Evolutionary conservation across 2,797 vertebrate genomes (phyloP).

Genomic region (Ataeniobius toweri): DNA sequence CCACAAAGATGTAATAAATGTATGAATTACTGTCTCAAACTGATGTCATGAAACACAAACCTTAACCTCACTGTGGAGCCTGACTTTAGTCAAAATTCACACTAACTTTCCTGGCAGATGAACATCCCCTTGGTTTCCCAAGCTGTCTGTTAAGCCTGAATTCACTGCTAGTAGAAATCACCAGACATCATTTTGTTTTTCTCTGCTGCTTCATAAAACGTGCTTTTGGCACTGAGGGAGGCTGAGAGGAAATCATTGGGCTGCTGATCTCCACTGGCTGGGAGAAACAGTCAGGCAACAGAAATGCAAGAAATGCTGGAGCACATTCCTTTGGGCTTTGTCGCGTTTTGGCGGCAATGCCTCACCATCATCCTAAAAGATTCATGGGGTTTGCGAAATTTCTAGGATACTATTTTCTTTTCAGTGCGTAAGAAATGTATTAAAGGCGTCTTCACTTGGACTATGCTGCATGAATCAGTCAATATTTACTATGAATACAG

Average conservation of each 20-base stretch:
- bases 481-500: not conserved
- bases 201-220: conserved; percentile 40
- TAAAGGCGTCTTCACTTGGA: not conserved
- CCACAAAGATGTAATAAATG: not conserved
- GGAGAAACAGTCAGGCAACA: conserved; percentile 62
- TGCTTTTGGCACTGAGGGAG: conserved; percentile 24
- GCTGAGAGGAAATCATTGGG: conserved; percentile 33
- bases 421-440: not conserved
- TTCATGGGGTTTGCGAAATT: conserved; percentile 20
- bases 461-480: not conserved
- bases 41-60: not conserved
- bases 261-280: conserved; percentile 59
- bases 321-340: conserved; percentile 63
- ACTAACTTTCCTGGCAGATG: not conserved
- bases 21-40: not conserved
- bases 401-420: not conserved
- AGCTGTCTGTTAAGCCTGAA: conserved; percentile 1
- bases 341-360: conserved; percentile 61
- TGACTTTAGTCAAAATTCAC: not conserved
- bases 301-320: conserved; percentile 67
- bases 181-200: conserved; percentile 18
- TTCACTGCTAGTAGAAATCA: conserved; percentile 2
- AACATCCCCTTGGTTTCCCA: not conserved
- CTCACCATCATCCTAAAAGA: conserved; percentile 46
- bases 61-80: not conserved